Conservation (phyloP, 2,888 invertebrate species). For the Drosophila subsilvestris region DNA sequence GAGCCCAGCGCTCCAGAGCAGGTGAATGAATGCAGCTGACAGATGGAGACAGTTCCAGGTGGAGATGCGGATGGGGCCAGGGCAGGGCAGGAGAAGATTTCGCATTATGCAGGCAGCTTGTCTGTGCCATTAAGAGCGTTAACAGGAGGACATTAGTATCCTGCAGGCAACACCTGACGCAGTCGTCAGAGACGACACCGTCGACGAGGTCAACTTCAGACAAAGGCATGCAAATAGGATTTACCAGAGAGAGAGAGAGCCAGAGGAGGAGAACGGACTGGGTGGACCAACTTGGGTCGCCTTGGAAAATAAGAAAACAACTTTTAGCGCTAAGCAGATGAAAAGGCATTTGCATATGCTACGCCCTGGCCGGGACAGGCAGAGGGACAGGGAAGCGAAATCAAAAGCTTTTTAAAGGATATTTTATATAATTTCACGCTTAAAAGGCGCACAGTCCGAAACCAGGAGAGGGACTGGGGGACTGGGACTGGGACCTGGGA, state of each 20-base stretch:
- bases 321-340: conserved; percentile 77
- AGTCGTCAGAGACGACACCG: conserved; percentile 22
- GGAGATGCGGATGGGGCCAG: neutral
- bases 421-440: conserved; percentile 74
- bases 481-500: conserved; percentile 2
- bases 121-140: conserved; percentile 71
- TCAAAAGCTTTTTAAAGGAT: conserved; percentile 79
- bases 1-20: conserved; percentile 46
- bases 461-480: conserved; percentile 24
- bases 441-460: conserved; percentile 51
- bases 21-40: conserved; percentile 73
- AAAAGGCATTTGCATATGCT: conserved; percentile 73
- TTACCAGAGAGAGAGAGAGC: conserved; percentile 31
- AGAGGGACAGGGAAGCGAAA: conserved; percentile 51
- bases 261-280: neutral
- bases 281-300: conserved; percentile 50
- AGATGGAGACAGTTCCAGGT: conserved; percentile 43
- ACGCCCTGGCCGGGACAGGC: conserved; percentile 34
- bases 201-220: conserved; percentile 71
- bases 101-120: conserved; percentile 63
- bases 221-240: conserved; percentile 77
- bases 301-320: conserved; percentile 74
- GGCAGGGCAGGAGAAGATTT: conserved; percentile 21
- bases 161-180: conserved; percentile 72
- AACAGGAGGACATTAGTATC: conserved; percentile 68